Conservation (phyloP, 2,888 invertebrate species). For the Therioaphis trifolii region DNA sequence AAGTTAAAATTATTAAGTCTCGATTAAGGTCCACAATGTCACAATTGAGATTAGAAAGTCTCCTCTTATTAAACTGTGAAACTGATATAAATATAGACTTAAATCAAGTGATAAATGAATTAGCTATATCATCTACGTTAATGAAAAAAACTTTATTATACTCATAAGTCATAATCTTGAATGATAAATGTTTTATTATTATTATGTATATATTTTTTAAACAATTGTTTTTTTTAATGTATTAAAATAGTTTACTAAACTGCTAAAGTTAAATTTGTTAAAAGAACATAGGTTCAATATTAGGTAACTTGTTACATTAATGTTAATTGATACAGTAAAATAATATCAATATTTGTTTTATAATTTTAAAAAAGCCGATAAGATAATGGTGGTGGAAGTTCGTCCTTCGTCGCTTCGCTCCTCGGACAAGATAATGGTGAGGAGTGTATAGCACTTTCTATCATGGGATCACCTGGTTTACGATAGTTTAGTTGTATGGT, state of each 20-base stretch:
- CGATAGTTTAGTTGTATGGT: no score
- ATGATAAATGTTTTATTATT: background rate
- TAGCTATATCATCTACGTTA: background rate
- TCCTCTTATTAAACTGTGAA: background rate
- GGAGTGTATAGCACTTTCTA: no score
- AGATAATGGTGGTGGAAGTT: no score
- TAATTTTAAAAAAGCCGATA: no score
- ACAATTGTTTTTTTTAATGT: background rate
- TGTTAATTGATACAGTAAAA: no score
- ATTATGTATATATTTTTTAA: background rate
- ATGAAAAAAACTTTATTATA: background rate
- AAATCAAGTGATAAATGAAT: background rate
- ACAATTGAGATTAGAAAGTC: background rate
- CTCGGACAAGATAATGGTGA: no score
- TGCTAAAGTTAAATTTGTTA: background rate
- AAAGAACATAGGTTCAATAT: background rate
- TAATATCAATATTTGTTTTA: no score
- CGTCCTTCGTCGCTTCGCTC: no score
- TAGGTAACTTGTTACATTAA: no score
- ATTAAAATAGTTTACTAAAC: background rate
- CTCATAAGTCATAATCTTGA: background rate
- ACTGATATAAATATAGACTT: background rate
- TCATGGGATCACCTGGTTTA: no score
- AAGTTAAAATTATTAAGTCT: no score
- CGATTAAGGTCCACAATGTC: slow-evolving; percentile 21